Evolutionary conservation across 2,888 invertebrate genomes (phyloP).

Genomic region (Suillia variegata): DNA sequence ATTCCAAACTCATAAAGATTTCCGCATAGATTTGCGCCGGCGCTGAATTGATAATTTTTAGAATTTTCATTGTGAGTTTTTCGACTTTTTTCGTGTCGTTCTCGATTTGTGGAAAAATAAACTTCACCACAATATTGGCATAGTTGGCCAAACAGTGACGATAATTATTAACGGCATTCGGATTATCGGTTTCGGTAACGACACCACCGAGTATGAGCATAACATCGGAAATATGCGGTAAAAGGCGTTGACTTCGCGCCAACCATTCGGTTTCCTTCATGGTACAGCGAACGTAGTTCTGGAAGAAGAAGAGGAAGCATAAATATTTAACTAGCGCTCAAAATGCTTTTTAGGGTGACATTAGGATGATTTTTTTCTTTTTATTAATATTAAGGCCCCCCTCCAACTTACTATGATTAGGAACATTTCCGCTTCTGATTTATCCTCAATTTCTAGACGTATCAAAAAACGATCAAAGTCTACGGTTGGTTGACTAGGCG

Average conservation of each 20-base stretch:
- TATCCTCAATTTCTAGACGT: slow-evolving; percentile 37
- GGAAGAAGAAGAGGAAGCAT: slow-evolving; percentile 6
- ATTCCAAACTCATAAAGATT: slow-evolving; percentile 44
- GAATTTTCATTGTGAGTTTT: slow-evolving; percentile 40
- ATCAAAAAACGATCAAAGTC: slow-evolving; percentile 48
- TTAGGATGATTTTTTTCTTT: too few species aligned
- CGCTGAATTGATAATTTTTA: slow-evolving; percentile 42
- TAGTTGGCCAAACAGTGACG: slow-evolving; percentile 46
- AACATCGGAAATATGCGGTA: slow-evolving; percentile 45
- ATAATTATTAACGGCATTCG: slow-evolving; percentile 42
- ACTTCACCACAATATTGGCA: slow-evolving; percentile 43
- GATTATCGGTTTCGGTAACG: slow-evolving; percentile 40
- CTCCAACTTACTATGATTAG: slow-evolving; percentile 44
- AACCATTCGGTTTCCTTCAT: slow-evolving; percentile 51
- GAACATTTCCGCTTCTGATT: slow-evolving; percentile 44
- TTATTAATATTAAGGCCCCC: too few species aligned
- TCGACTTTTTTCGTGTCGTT: slow-evolving; percentile 39
- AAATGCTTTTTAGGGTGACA: background rate
- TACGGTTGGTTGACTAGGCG: slow-evolving; percentile 35
- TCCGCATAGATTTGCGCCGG: slow-evolving; percentile 43
- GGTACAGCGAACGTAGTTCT: slow-evolving; percentile 52
- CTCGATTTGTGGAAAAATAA: slow-evolving; percentile 38
- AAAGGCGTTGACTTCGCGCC: slow-evolving; percentile 41
- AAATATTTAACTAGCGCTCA: background rate
- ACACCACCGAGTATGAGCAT: slow-evolving; percentile 44